Evolutionary conservation across 2,797 vertebrate genomes (phyloP), one percentile per base, ranked within the genome.

Genomic region (Sebastes flavidus): DNA sequence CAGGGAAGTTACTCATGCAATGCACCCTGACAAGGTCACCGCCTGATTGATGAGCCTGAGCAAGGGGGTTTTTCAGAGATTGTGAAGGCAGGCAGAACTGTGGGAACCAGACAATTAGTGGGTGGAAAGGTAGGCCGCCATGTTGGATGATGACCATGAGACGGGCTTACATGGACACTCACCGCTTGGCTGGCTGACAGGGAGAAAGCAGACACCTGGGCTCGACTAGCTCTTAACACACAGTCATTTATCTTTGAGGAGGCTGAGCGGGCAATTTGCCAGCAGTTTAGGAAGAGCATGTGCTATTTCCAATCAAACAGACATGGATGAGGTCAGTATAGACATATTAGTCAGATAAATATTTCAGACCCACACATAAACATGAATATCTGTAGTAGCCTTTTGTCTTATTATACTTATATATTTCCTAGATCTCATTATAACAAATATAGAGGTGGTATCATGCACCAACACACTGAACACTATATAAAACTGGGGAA

Each of bases 91-190:
- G 88, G 73, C 87, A 86, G 87, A 89, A 93, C 91, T 95, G 93
- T 96, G 95, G 94, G 95, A 96, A 96, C 92, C 87, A 90, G 91
- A 94, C 89, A 92, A 93, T 94, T 94, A 91, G 91, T 92, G 82
- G 80, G 88, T 90, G 88, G 89, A 91, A n/a, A 85, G 88, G 80
- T 92, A 81, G 87, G 91, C 85, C 77, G 89, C 93, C 92, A 90
- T 92, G 87, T 92, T 92, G 89, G 90, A 92, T 86, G 88, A 89
- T 90, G 86, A 93, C 88, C 90, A 93, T 90, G 88, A 95, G 89
- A 91, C 87, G 89, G 77, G 84, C 92, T 92, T 92, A 92, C 91
- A 93, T 87, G 89, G 83, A 77, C 77, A 88, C 84, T 92, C 88
- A 91, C 85, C 74, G 80, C 86, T 94, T 94, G 90, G 92, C 87